A percentile compares a stretch with the other conserved stretches of the same genome.
Evolutionary conservation across 2,113 vertebrate genomes (phyloP).

Genomic region (Mirza zaza): DNA sequence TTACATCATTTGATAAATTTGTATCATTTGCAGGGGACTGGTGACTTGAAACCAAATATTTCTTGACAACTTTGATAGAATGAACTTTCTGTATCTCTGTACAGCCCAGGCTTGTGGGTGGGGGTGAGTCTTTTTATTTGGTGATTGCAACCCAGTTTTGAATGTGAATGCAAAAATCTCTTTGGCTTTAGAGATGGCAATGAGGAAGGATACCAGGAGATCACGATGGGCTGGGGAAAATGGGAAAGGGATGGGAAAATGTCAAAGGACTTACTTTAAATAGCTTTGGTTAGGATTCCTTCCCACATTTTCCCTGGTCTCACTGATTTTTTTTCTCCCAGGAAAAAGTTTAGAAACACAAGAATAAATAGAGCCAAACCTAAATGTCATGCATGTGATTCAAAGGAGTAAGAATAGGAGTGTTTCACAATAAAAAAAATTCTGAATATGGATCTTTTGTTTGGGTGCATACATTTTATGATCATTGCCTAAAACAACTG

Average conservation of each 20-base stretch:
- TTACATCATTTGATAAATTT: slow-evolving; percentile 73
- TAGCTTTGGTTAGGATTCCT: not conserved
- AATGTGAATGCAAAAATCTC: not conserved
- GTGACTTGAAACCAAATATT: slow-evolving; percentile 55
- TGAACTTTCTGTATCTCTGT: not conserved
- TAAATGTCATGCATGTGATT: not conserved
- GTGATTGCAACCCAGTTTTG: not conserved
- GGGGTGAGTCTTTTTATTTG: not conserved
- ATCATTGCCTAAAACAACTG: not conserved
- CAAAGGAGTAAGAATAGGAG: not conserved
- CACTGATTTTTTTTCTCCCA: not conserved
- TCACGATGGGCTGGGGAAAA: not conserved
- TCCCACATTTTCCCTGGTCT: not conserved
- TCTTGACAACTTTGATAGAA: not conserved
- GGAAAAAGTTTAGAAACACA: not conserved
- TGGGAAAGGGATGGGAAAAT: not conserved
- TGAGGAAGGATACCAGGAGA: not conserved
- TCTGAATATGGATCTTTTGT: not conserved
- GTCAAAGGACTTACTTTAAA: not conserved
- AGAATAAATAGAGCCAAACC: not conserved
- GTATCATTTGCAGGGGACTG: slow-evolving; percentile 48
- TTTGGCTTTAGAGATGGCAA: not conserved
- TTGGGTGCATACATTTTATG: not conserved
- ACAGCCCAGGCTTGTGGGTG: not conserved
- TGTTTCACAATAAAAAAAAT: not conserved